phyloP scores from a whole-genome alignment of 2,113 vertebrate genomes.

The Chlorocebus sabaeus region DNA sequence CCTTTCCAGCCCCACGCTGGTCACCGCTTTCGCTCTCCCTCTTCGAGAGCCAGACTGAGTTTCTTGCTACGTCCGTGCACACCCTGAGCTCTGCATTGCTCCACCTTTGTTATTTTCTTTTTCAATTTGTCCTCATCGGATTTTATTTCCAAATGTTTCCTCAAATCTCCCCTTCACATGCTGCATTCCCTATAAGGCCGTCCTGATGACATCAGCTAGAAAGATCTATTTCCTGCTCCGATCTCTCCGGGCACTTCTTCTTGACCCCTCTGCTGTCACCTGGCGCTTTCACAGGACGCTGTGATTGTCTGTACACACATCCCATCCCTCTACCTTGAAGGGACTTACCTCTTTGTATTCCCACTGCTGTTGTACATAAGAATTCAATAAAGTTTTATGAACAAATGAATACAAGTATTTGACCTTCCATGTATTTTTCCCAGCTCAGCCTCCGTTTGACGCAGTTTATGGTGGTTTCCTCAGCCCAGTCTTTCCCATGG shows the following conservation, averaged over 20 bases:
- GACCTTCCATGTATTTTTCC: neutral
- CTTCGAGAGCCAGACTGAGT: accelerated
- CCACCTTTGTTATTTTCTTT: neutral
- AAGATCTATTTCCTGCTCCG: neutral
- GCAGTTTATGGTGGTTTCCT: neutral
- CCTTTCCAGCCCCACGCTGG: accelerated
- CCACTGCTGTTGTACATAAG: too few relatives aligned
- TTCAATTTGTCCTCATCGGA: neutral
- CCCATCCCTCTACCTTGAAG: neutral
- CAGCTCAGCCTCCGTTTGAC: neutral
- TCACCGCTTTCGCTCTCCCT: neutral
- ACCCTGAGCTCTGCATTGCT: neutral
- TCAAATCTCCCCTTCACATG: neutral
- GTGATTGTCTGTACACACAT: accelerated
- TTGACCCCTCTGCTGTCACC: too few relatives aligned
- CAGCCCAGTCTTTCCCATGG: neutral
- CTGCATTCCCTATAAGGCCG: neutral
- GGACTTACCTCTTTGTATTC: neutral
- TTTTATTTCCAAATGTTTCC: neutral
- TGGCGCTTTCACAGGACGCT: neutral
- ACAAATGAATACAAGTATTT: neutral
- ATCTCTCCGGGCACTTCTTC: neutral
- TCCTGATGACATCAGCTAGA: neutral
- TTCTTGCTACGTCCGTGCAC: accelerated
- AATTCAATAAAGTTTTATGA: neutral